Percentiles rank a stretch among this genome's conserved stretches.
phyloP scores from a whole-genome alignment of 1,140 invertebrate species.

The Antheraea mylitta region DNA sequence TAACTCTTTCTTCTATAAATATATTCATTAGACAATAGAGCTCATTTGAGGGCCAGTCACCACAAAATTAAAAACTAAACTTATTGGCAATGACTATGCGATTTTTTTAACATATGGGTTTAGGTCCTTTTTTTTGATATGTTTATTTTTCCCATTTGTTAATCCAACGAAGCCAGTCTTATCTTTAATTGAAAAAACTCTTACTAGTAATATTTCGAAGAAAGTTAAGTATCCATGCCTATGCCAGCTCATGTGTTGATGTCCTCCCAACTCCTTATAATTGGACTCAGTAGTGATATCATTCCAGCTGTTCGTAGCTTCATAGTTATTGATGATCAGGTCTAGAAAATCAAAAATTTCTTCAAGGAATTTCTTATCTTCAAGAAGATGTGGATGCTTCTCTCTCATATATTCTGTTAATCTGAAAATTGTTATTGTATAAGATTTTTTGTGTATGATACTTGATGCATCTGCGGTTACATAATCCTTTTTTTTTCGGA shows the following conservation, averaged over 20 bases:
- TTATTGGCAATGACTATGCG: too few relatives aligned
- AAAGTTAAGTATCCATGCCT: slow-evolving; percentile 56
- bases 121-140: too few relatives aligned
- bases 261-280: slow-evolving; percentile 37
- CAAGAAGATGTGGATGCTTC: slow-evolving; percentile 33
- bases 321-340: slow-evolving; percentile 44
- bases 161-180: too few relatives aligned
- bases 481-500: too few relatives aligned
- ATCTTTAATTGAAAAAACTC: neutral
- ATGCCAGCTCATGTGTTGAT: slow-evolving; percentile 60
- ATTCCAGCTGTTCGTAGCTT: slow-evolving; percentile 53
- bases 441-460: too few relatives aligned
- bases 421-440: slow-evolving; percentile 20
- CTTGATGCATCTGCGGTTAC: too few relatives aligned
- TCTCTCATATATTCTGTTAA: slow-evolving; percentile 24
- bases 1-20: too few relatives aligned
- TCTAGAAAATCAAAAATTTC: slow-evolving; percentile 49
- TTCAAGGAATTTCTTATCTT: slow-evolving; percentile 44
- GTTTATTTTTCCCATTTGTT: too few relatives aligned
- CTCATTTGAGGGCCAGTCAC: too few relatives aligned
- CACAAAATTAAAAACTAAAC: too few relatives aligned
- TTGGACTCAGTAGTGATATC: slow-evolving; percentile 39
- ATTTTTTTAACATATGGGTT: too few relatives aligned
- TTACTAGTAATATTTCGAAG: slow-evolving; percentile 59
- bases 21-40: too few relatives aligned